Conservation (phyloP, 1,140 invertebrate species). For the Chrysoperla carnea region DNA sequence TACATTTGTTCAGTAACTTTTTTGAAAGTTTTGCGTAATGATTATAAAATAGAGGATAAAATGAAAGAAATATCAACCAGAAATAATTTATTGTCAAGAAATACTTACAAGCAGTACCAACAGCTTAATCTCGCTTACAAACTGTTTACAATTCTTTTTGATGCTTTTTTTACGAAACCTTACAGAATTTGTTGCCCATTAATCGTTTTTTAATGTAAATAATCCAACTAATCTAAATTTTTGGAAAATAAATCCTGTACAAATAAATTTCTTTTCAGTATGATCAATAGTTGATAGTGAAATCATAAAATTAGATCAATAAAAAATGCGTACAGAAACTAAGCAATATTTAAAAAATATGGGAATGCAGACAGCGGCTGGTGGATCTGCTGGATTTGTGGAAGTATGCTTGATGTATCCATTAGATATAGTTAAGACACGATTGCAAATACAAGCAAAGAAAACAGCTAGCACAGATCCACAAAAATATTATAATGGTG, state of each 20-base stretch:
- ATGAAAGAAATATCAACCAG: too few species aligned
- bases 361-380: constrained; percentile 67
- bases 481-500: constrained; percentile 49
- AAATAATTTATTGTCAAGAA: too few species aligned
- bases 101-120: too few species aligned
- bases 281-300: background rate
- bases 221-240: too few species aligned
- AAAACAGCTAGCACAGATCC: constrained; percentile 25
- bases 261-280: background rate
- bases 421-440: constrained; percentile 79
- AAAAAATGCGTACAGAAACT: constrained; percentile 18
- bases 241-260: background rate
- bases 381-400: constrained; percentile 80
- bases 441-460: constrained; percentile 55
- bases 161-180: too few species aligned
- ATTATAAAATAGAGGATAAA: too few species aligned
- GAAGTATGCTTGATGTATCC: constrained; percentile 95
- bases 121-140: too few species aligned
- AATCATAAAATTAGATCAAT: constrained; percentile 1
- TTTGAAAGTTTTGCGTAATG: too few species aligned
- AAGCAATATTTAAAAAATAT: constrained; percentile 44
- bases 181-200: too few species aligned
- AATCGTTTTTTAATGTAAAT: too few species aligned
- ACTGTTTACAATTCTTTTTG: too few species aligned
- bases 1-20: too few species aligned